Evolutionary conservation across 2,113 vertebrate genomes (phyloP).

Genomic region (Callocephalon fimbriatum): DNA sequence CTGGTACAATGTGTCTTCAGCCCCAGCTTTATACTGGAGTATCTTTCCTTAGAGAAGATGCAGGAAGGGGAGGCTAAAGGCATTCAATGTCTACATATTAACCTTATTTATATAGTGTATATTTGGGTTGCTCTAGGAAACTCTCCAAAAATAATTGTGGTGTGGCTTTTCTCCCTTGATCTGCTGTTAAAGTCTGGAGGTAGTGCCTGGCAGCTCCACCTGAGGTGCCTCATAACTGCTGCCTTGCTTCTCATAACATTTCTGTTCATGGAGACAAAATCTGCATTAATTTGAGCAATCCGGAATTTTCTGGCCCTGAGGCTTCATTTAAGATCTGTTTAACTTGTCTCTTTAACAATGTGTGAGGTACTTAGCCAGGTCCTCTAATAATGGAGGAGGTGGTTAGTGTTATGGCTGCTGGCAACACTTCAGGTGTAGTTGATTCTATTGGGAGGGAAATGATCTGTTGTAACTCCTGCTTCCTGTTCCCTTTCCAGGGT

Average conservation of each 20-base stretch:
- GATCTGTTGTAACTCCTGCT: background rate
- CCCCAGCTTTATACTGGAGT: background rate
- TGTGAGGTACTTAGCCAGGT: background rate
- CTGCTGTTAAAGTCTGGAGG: background rate
- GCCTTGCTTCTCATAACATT: fast-evolving
- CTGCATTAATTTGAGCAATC: background rate
- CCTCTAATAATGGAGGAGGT: background rate
- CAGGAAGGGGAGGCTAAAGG: background rate
- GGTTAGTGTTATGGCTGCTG: background rate
- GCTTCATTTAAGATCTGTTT: background rate
- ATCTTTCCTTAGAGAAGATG: background rate
- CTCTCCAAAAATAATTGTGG: background rate
- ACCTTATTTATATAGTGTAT: background rate
- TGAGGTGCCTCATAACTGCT: background rate
- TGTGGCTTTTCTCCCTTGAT: background rate
- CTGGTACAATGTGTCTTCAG: background rate
- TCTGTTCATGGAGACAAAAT: background rate
- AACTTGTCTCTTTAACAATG: background rate
- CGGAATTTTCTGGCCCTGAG: background rate
- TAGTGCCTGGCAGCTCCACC: background rate
- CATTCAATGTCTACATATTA: background rate
- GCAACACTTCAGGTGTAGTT: background rate
- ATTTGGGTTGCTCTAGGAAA: background rate
- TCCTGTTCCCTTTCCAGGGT: constrained; percentile 77
- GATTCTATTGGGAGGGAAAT: background rate